These are phyloP conservation scores for Arvicola amphibius DNA, from an alignment of 2,797 vertebrate genomes.

Conservation along the genomic window DNA sequence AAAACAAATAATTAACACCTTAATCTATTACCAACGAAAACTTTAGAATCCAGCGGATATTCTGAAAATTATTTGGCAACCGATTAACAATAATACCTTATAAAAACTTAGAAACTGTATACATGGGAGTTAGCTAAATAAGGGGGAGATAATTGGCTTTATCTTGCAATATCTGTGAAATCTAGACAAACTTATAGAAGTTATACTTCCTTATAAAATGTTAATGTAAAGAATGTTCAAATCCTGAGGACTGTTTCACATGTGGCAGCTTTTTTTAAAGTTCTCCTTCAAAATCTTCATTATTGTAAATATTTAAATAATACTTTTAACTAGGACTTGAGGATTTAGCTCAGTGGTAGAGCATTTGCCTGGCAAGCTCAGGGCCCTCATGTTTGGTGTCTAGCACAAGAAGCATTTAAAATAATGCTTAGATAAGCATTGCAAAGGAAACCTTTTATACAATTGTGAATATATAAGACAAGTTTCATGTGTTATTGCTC, in stretches of 20 bases:
- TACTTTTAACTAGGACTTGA: background rate
- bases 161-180: background rate
- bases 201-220: background rate
- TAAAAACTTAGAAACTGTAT: constrained; percentile 23
- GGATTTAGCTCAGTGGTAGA: background rate
- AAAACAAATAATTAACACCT: constrained; percentile 21
- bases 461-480: constrained; percentile 10
- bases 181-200: background rate
- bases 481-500: background rate
- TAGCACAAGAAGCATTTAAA: constrained; percentile 6
- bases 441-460: background rate
- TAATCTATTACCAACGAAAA: constrained; percentile 16
- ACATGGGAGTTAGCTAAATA: background rate
- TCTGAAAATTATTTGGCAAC: constrained; percentile 20
- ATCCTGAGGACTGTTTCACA: constrained; percentile 9
- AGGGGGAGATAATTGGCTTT: background rate
- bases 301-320: background rate
- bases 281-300: background rate
- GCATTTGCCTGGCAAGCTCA: background rate
- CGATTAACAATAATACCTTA: constrained; percentile 26
- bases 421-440: background rate
- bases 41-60: constrained; percentile 23
- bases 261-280: background rate
- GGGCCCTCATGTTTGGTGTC: background rate
- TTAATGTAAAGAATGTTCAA: background rate